These are phyloP conservation scores for Gavia stellata DNA, from an alignment of 2,113 vertebrate species.

Conservation along the genomic window DNA sequence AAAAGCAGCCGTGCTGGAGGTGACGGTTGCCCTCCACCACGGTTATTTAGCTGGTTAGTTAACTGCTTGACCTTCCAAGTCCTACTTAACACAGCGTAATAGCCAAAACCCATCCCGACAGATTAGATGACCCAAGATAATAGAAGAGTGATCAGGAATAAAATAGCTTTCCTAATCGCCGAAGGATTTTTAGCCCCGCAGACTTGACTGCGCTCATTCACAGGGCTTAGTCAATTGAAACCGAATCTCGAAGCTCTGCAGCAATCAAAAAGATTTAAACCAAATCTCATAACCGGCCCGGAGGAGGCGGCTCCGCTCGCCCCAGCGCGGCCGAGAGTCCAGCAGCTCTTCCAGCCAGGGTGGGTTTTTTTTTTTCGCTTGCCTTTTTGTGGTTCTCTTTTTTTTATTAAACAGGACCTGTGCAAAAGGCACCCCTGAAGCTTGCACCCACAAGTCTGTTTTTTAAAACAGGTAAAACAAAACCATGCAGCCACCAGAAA, in stretches of 20 bases:
- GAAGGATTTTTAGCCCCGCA: conserved; percentile 71
- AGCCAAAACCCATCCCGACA: conserved; percentile 63
- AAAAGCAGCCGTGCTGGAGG: background rate
- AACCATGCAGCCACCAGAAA: rapidly evolving
- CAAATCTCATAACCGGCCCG: background rate
- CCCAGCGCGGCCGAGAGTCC: background rate
- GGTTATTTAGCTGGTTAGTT: conserved; percentile 50
- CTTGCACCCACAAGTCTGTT: background rate
- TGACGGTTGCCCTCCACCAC: background rate
- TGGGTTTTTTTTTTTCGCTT: background rate
- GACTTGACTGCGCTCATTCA: conserved; percentile 76
- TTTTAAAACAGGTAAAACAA: background rate
- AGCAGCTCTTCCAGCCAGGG: background rate
- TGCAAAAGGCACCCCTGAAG: background rate
- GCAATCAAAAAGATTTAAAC: conserved; percentile 62
- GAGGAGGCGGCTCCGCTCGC: background rate
- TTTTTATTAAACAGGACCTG: background rate
- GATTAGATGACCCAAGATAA: conserved; percentile 77
- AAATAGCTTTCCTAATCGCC: conserved; percentile 67
- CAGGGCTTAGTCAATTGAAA: conserved; percentile 77
- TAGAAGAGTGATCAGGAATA: conserved; percentile 54
- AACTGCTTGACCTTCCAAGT: conserved; percentile 74
- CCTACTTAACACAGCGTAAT: conserved; percentile 66
- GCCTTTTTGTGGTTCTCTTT: no score
- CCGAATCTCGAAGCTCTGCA: conserved; percentile 65